Evolutionary conservation across 2,888 invertebrate species (phyloP), one percentile per base, ranked within the genome.

Genomic region (Plusia festucae): DNA sequence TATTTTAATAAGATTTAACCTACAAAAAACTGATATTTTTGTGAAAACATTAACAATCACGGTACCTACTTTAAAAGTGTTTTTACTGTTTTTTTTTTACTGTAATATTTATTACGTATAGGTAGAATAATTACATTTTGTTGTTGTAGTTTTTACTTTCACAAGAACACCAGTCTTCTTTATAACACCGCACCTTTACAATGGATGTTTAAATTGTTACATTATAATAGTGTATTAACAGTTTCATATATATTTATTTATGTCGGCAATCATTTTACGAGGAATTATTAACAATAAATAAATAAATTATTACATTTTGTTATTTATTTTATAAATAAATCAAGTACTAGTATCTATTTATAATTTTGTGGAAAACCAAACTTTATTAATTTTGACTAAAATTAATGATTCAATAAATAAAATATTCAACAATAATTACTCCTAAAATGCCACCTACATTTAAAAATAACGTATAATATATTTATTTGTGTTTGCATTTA

Each of bases 111-210:
- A 40, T 40, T 54, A 56, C 82, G 83, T 78, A 81, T 73, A 75
- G 0, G 30, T 27, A n/a, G 32, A 81, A 73, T 64, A 59, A 53
- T 60, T 34, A 55, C 32, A 8, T n/a, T 27, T 16, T 22, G 53
- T 3, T 51, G 49, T 34, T 49, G 52, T 9, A 30, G 57, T 75
- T 73, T 67, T 65, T 57, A 67, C 65, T 78, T 82, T 85, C 77
- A 79, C 78, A 85, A 83, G 76, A 75, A 65, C 71, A 68, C 46
- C 70, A 68, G 79, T 67, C 53, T 34, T 60, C 54, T 73, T 78
- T 65, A 69, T 75, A 57, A 84, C 86, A 88, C 89, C 89, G 85
- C 76, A 86, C 86, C 87, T 89, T 90, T 90, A 90, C 89, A 91
- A 90, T 88, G 88, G 82, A 79, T 78, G 73, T 85, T 79, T 83